A percentile compares a stretch with the other conserved stretches of the same genome.
Evolutionary conservation across 2,113 vertebrate genomes (phyloP).

Genomic region (Tursiops truncatus): DNA sequence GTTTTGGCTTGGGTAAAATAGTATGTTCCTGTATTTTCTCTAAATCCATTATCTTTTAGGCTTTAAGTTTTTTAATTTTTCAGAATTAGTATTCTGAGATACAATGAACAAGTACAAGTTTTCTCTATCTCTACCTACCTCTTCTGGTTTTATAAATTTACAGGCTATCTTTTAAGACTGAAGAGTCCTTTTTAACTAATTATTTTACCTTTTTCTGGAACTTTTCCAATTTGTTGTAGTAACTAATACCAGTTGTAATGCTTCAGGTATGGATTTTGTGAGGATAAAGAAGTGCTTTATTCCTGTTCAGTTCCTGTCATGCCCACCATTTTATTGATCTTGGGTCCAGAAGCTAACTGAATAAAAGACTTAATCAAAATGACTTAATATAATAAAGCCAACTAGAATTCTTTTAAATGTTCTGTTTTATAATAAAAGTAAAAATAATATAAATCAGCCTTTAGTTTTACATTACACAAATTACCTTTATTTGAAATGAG

Average conservation of each 20-base stretch:
- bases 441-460: slow-evolving; percentile 22
- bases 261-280: slow-evolving; percentile 28
- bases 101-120: neutral
- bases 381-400: slow-evolving; percentile 33
- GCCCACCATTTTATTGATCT: slow-evolving; percentile 11
- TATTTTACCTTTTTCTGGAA: neutral
- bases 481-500: slow-evolving; percentile 43
- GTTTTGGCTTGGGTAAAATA: neutral
- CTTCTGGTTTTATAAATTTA: slow-evolving; percentile 45
- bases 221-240: neutral
- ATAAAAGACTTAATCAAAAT: slow-evolving; percentile 42
- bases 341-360: neutral
- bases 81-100: slow-evolving; percentile 25
- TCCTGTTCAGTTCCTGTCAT: neutral
- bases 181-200: neutral
- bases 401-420: slow-evolving; percentile 29
- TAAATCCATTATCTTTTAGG: slow-evolving; percentile 15
- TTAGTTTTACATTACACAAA: neutral
- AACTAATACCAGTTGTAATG: neutral
- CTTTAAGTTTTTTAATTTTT: slow-evolving; percentile 1
- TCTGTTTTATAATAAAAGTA: slow-evolving; percentile 36
- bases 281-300: slow-evolving; percentile 8
- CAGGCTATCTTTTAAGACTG: slow-evolving; percentile 37
- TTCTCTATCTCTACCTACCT: neutral
- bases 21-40: neutral